A percentile compares a stretch with the other conserved stretches of the same genome.
Conservation (phyloP, 2,113 vertebrate genomes). For the Odobenus rosmarus region DNA sequence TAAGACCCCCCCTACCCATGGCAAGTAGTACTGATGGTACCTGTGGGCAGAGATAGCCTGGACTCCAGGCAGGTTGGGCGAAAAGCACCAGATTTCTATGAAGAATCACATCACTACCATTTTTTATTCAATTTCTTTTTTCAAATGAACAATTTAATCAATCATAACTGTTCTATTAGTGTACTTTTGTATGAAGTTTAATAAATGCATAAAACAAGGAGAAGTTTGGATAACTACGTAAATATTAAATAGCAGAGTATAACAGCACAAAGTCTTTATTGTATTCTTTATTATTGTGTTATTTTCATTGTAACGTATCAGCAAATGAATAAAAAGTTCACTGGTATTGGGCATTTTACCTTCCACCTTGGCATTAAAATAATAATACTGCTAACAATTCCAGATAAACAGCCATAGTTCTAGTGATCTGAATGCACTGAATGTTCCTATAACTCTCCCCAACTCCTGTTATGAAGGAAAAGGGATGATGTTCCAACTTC, state of each 20-base stretch:
- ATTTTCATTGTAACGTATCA: neutral
- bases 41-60: neutral
- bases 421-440: neutral
- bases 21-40: neutral
- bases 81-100: neutral
- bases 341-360: neutral
- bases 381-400: neutral
- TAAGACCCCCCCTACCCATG: neutral
- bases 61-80: neutral
- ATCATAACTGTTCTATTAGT: neutral
- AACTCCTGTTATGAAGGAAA: neutral
- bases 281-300: neutral
- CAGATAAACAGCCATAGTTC: neutral
- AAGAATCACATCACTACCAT: neutral
- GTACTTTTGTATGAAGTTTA: neutral
- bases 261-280: neutral
- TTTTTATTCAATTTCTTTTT: conserved; percentile 7
- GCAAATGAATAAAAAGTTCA: neutral
- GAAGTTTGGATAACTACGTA: neutral
- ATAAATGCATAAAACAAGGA: neutral
- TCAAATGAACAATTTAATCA: neutral
- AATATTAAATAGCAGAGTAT: neutral
- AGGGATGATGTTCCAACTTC: neutral
- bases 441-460: neutral
- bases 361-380: neutral